phyloP scores from a whole-genome alignment of 2,113 vertebrate genomes.

The Alaudala cheleensis region DNA sequence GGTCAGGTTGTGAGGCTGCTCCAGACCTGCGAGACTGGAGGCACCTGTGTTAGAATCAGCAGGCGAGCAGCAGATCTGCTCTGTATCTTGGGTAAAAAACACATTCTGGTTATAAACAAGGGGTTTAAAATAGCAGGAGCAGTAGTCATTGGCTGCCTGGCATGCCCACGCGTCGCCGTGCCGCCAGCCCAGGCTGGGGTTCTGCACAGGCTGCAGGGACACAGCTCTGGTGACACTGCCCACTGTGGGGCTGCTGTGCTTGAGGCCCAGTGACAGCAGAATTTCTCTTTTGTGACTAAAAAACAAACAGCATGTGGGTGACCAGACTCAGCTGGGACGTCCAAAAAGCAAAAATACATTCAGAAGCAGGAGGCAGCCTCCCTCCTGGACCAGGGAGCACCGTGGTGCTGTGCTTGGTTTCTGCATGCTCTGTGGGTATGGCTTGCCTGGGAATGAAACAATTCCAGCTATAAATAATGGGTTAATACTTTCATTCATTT shows the following conservation, averaged over 20 bases:
- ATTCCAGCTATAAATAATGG: conserved; percentile 37
- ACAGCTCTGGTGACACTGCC: neutral
- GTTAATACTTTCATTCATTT: conserved; percentile 56
- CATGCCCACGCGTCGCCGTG: neutral
- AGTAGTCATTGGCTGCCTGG: neutral
- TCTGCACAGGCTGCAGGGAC: neutral
- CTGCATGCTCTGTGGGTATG: neutral
- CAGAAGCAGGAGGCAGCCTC: neutral
- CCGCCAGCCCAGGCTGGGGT: neutral
- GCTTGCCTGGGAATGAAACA: neutral
- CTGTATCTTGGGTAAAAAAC: neutral
- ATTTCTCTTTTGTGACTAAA: neutral
- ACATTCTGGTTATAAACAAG: neutral
- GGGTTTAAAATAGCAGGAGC: conserved; percentile 20
- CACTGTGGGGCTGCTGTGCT: accelerated
- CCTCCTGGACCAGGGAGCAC: neutral
- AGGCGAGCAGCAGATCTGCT: neutral
- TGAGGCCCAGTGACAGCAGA: accelerated
- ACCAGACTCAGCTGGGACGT: accelerated
- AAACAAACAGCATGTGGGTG: accelerated
- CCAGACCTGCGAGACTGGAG: neutral
- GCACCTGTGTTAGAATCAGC: neutral
- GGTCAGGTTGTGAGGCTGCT: neutral
- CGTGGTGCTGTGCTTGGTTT: neutral
- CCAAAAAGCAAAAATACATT: neutral